Percentiles rank a stretch among this genome's conserved stretches.
Evolutionary conservation across 2,888 invertebrate genomes (phyloP).

Genomic region (Agrotis puta): DNA sequence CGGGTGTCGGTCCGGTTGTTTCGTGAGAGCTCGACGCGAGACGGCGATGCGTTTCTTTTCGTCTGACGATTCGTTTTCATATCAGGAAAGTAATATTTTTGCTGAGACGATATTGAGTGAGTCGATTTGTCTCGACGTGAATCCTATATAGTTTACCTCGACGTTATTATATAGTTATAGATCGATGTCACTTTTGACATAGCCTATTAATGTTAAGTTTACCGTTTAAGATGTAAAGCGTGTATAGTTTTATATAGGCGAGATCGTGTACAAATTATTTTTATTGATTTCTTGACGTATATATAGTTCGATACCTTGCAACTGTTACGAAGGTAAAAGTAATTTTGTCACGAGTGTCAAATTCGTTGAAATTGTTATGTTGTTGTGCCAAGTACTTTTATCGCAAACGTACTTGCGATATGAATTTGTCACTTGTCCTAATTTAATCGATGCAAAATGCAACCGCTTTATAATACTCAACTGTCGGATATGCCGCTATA

Average conservation of each 20-base stretch:
- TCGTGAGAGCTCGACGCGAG: constrained; percentile 64
- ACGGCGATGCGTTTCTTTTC: constrained; percentile 69
- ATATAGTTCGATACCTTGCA: constrained; percentile 48
- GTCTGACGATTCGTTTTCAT: constrained; percentile 80
- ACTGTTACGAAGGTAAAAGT: constrained; percentile 57
- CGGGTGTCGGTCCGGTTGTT: constrained; percentile 67
- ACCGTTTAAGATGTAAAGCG: constrained; percentile 86
- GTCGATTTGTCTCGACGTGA: constrained; percentile 81
- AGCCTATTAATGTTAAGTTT: constrained; percentile 90
- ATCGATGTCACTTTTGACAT: constrained; percentile 88
- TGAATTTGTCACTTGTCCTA: constrained; percentile 75
- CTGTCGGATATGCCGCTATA: constrained; percentile 61
- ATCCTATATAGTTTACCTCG: constrained; percentile 90
- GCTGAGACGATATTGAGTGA: constrained; percentile 79
- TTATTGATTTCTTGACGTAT: constrained; percentile 79
- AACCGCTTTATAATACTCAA: constrained; percentile 73
- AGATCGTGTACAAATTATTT: constrained; percentile 87
- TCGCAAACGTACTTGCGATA: constrained; percentile 69
- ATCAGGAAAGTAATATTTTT: constrained; percentile 82
- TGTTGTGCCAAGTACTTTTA: constrained; percentile 75
- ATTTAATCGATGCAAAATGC: constrained; percentile 63
- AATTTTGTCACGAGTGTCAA: constrained; percentile 68
- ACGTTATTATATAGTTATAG: constrained; percentile 85
- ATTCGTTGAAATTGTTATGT: constrained; percentile 73
- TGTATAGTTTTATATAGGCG: constrained; percentile 83